Evolutionary conservation across 1,140 invertebrate species (phyloP).

Genomic region (Rhopalosiphum maidis): DNA sequence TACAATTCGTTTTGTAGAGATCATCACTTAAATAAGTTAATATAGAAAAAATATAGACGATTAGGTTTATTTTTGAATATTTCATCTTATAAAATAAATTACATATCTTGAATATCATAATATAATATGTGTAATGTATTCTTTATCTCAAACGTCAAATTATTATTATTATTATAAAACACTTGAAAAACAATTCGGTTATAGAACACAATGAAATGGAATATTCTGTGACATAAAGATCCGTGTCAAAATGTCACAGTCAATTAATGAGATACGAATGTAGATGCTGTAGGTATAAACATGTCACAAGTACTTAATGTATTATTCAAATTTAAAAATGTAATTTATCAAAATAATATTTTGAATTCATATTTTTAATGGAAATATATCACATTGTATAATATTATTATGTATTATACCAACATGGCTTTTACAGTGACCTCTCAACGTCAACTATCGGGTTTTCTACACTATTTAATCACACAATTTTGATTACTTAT

Average conservation of each 20-base stretch:
- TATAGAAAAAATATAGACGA: not conserved
- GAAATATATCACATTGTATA: not conserved
- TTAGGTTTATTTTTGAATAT: not conserved
- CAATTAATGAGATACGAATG: not conserved
- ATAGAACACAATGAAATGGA: conserved; percentile 6
- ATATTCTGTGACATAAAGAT: not conserved
- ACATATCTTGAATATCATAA: not conserved
- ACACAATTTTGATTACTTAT: no score
- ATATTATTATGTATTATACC: not conserved
- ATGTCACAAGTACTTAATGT: conserved; percentile 12
- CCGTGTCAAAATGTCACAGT: conserved; percentile 21
- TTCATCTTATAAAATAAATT: not conserved
- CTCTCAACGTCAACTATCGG: not conserved
- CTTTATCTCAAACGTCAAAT: not conserved
- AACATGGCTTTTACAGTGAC: not conserved
- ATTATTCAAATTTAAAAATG: conserved; percentile 21
- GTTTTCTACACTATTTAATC: not conserved
- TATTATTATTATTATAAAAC: not conserved
- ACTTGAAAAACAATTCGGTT: not conserved
- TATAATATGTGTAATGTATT: not conserved
- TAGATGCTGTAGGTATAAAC: not conserved
- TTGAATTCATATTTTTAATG: conserved; percentile 11
- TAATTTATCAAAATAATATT: conserved; percentile 24
- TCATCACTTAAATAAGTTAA: not conserved
- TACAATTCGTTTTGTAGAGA: not conserved